Conservation (phyloP, 2,797 vertebrate genomes). For the Sebastes trivittatus region DNA sequence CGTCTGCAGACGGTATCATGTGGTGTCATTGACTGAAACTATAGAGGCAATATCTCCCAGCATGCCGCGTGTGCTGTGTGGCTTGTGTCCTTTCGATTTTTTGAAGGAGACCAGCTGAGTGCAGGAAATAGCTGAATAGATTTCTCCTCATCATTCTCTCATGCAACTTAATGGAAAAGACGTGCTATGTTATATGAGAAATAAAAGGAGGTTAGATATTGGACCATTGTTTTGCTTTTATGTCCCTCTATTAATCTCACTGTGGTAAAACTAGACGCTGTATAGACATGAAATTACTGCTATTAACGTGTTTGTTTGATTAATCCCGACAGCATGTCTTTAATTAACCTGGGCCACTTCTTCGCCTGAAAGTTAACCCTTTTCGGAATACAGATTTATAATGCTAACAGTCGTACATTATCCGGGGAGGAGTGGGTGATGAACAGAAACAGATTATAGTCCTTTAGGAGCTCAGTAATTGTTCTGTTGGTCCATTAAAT, state of each 20-base stretch:
- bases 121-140: slow-evolving; percentile 41
- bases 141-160: slow-evolving; percentile 22
- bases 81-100: slow-evolving; percentile 61
- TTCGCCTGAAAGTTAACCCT: slow-evolving; percentile 13
- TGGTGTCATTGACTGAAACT: slow-evolving; percentile 70
- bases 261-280: neutral
- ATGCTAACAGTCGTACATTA: slow-evolving; percentile 2
- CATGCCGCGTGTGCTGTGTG: neutral
- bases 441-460: slow-evolving; percentile 25
- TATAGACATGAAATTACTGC: neutral
- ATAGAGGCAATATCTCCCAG: slow-evolving; percentile 33
- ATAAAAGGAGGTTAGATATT: neutral
- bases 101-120: slow-evolving; percentile 47
- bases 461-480: slow-evolving; percentile 49
- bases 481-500: slow-evolving; percentile 50
- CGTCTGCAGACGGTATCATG: slow-evolving; percentile 34
- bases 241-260: neutral
- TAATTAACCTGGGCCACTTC: slow-evolving; percentile 32
- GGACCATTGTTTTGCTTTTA: neutral
- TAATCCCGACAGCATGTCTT: slow-evolving; percentile 24
- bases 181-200: neutral
- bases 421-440: slow-evolving; percentile 25
- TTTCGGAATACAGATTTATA: slow-evolving; percentile 13
- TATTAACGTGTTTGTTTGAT: slow-evolving; percentile 36
- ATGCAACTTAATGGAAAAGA: neutral